These are phyloP conservation scores for Lycophotia porphyrea DNA, from an alignment of 2,888 invertebrate species.

Conservation along the genomic window DNA sequence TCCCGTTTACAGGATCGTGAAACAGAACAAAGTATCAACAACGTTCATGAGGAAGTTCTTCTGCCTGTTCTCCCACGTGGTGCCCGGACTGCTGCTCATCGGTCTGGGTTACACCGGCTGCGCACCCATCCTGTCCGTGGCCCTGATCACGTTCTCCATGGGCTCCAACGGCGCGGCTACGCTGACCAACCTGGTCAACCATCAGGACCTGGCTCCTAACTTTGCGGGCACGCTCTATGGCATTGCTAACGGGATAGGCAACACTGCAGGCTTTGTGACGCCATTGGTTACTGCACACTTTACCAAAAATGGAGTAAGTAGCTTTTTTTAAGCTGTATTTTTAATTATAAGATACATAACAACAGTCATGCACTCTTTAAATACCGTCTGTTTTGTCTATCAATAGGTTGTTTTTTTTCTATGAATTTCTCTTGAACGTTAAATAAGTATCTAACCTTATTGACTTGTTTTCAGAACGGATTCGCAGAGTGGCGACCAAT, in stretches of 20 bases:
- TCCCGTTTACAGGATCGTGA: slow-evolving; percentile 84
- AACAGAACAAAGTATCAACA: slow-evolving; percentile 84
- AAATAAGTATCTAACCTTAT: slow-evolving; percentile 3
- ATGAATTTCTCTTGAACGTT: neutral
- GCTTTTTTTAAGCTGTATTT: neutral
- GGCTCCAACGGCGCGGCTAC: slow-evolving; percentile 92
- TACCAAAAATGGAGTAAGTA: slow-evolving; percentile 90
- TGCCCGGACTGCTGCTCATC: slow-evolving; percentile 89
- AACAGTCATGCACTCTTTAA: neutral
- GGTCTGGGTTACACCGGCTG: slow-evolving; percentile 91
- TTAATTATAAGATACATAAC: neutral
- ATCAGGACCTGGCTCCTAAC: slow-evolving; percentile 94
- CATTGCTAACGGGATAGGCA: slow-evolving; percentile 93
- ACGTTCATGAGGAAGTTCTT: slow-evolving; percentile 92
- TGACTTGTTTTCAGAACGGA: slow-evolving; percentile 91
- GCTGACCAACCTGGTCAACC: slow-evolving; percentile 91
- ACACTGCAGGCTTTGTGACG: slow-evolving; percentile 93
- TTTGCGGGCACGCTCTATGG: slow-evolving; percentile 94
- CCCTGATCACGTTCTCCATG: slow-evolving; percentile 92
- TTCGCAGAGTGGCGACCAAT: slow-evolving; percentile 93
- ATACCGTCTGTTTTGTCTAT: neutral
- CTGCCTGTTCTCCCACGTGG: slow-evolving; percentile 91
- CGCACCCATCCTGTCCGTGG: slow-evolving; percentile 91
- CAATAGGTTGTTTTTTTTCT: neutral
- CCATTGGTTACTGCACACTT: slow-evolving; percentile 93